A percentile compares a stretch with the other conserved stretches of the same genome.
phyloP scores from a whole-genome alignment of 2,797 vertebrate genomes.

The Typhlichthys eigenmanni region DNA sequence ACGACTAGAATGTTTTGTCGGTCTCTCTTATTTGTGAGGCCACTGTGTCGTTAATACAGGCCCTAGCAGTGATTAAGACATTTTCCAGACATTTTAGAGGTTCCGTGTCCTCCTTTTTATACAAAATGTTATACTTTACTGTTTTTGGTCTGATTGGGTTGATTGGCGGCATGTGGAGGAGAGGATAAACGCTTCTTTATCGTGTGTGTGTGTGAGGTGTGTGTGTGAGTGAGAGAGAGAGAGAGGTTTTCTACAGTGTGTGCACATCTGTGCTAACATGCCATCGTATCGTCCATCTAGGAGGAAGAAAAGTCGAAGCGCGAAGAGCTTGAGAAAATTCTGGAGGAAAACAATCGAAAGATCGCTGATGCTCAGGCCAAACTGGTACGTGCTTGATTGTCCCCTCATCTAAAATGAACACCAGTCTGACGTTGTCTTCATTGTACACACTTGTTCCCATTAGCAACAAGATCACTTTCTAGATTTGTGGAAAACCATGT shows the following conservation, averaged over 20 bases:
- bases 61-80: too few relatives aligned
- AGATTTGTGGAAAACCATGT: too few relatives aligned
- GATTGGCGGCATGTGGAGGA: conserved; percentile 18
- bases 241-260: conserved; percentile 18
- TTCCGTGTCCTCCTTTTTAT: too few relatives aligned
- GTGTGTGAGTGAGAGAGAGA: conserved; percentile 29
- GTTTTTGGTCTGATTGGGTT: too few relatives aligned
- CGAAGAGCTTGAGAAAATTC: conserved; percentile 97
- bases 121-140: too few relatives aligned
- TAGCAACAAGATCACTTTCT: too few relatives aligned
- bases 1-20: too few relatives aligned
- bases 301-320: conserved; percentile 99
- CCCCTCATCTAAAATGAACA: not conserved
- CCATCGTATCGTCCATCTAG: conserved; percentile 90
- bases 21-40: too few relatives aligned
- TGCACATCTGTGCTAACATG: conserved; percentile 86
- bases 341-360: conserved; percentile 99
- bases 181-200: conserved; percentile 13
- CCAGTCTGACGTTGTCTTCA: not conserved
- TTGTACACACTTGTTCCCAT: too few relatives aligned
- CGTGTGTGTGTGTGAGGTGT: conserved; percentile 21
- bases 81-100: too few relatives aligned
- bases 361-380: conserved; percentile 99
- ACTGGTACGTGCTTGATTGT: conserved; percentile 82
- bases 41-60: too few relatives aligned